phyloP scores from a whole-genome alignment of 2,113 vertebrate species.

The Hassar affinis region DNA sequence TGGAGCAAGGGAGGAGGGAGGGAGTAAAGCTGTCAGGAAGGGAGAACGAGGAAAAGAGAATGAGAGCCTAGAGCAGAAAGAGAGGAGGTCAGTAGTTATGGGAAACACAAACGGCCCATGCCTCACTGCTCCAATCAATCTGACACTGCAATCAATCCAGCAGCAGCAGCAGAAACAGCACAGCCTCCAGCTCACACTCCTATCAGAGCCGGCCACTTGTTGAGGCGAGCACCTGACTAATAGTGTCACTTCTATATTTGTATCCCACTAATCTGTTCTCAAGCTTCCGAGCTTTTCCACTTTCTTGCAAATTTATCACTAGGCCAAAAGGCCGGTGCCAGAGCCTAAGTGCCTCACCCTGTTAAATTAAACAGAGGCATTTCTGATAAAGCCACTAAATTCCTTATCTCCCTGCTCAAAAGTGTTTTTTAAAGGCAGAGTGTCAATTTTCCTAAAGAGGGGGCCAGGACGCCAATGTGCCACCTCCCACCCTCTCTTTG shows the following conservation, averaged over 20 bases:
- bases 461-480: constrained; percentile 57
- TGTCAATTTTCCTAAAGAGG: constrained; percentile 79
- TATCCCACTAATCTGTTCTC: constrained; percentile 77
- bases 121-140: constrained; percentile 51
- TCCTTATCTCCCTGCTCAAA: constrained; percentile 91
- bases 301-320: constrained; percentile 91
- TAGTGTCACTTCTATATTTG: constrained; percentile 81
- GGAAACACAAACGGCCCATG: constrained; percentile 48
- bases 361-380: constrained; percentile 98
- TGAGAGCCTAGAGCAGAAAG: background rate
- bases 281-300: constrained; percentile 70
- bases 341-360: constrained; percentile 88
- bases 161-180: constrained; percentile 34
- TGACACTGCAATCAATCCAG: constrained; percentile 52
- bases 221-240: constrained; percentile 75
- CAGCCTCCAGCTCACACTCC: constrained; percentile 38
- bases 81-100: constrained; percentile 46
- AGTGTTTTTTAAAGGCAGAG: constrained; percentile 86
- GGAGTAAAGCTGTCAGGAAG: constrained; percentile 38
- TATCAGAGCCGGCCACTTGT: constrained; percentile 75
- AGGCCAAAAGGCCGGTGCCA: constrained; percentile 82
- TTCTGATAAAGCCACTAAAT: constrained; percentile 99
- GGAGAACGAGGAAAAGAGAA: constrained; percentile 33
- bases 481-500: constrained; percentile 51
- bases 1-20: constrained; percentile 20